Evolutionary conservation across 1,140 invertebrate species (phyloP), one percentile per base, ranked within the genome.

Genomic region (Thaumatotibia leucotreta): DNA sequence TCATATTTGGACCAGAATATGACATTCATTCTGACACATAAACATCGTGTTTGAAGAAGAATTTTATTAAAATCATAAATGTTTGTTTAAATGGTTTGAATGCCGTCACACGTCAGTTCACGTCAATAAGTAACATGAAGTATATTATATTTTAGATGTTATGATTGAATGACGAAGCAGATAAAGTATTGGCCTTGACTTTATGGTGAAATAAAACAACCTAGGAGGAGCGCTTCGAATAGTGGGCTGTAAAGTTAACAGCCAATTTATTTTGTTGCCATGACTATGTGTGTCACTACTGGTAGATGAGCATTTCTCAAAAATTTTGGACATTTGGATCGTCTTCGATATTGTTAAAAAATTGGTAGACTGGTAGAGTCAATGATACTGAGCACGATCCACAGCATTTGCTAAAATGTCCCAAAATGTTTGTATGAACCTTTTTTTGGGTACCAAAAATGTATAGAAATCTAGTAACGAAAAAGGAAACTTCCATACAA

Each of bases 201-300:
- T 58, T 29, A 58, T 58, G 27, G 23, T 58, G n/a, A 29, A 58
- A 31, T 58, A 58, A 29, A 58, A 58, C 24, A 8, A 24, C 5
- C 52, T 31, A 58, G 52, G 52, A 17, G 52, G n/a, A n/a, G n/a
- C 29, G 23, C 11, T 58, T 14, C 6, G 24, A 29, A 58, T 58
- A 58, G 52, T 58, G 24, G 50, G n/a, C 8, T 27, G n/a, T 58
- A 58, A 58, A 58, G 20, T 58, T n/a, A n/a, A 14, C n/a, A 58
- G 52, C 5, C 8, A 14, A 4, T 14, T 17, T 27, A 2, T 58
- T n/a, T 14, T 54, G n/a, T 24, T 24, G 22, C 22, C 22, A 27
- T 31, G 52, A 1, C 52, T 6, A 20, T 20, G 39, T 45, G 8
- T 20, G 17, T 8, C 39, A 45, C 17, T n/a, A n/a, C n/a, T n/a